Conservation (phyloP, 2,888 invertebrate genomes). For the Drosophila tripunctata region DNA sequence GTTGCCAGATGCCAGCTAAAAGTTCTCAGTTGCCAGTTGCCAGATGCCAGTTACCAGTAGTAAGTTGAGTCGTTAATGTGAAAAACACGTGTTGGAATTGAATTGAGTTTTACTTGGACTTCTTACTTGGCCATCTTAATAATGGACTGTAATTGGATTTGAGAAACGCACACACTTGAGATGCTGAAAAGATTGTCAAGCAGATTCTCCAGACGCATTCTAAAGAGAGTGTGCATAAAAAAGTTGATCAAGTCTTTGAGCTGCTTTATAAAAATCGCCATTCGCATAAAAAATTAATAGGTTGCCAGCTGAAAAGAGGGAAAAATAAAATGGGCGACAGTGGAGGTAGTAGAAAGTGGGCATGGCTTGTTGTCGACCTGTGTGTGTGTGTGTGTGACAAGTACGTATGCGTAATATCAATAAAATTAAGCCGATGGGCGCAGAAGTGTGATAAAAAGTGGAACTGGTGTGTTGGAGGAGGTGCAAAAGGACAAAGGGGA, state of each 20-base stretch:
- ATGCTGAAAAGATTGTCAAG: no score
- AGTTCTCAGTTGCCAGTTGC: not conserved
- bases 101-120: conserved; percentile 23
- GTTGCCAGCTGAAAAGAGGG: conserved; percentile 19
- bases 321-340: not conserved
- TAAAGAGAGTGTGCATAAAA: conserved; percentile 38
- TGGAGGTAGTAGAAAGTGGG: not conserved
- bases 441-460: not conserved
- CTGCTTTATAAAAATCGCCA: conserved; percentile 40
- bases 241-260: conserved; percentile 48
- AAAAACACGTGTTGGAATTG: conserved; percentile 31
- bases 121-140: conserved; percentile 42
- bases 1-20: not conserved
- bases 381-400: conserved; percentile 51
- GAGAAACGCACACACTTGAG: conserved; percentile 11
- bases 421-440: conserved; percentile 68
- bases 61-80: conserved; percentile 24
- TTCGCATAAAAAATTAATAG: conserved; percentile 63
- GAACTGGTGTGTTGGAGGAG: not conserved
- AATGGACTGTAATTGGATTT: conserved; percentile 51
- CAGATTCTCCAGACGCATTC: no score
- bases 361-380: conserved; percentile 51
- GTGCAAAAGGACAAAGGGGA: not conserved
- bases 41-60: not conserved
- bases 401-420: conserved; percentile 77